Evolutionary conservation across 1,140 invertebrate species (phyloP).

Genomic region (Drosophila mauritiana): DNA sequence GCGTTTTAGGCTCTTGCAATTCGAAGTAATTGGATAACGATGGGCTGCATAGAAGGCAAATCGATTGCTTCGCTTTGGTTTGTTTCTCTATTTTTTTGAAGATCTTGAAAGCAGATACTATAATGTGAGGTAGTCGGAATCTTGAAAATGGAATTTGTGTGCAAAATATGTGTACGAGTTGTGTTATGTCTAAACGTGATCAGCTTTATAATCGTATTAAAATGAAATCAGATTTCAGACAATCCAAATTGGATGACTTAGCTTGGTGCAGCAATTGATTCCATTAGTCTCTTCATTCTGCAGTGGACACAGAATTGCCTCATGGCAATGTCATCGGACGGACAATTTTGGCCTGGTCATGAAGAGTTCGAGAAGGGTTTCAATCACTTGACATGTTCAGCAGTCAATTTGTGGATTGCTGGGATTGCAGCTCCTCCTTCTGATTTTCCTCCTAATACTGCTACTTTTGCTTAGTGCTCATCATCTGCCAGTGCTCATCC

Average conservation of each 20-base stretch:
- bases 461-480: conserved; percentile 42
- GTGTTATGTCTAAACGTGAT: not conserved
- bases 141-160: not conserved
- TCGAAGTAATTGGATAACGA: conserved; percentile 20
- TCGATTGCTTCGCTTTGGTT: not conserved
- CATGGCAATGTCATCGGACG: conserved; percentile 2
- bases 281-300: conserved; percentile 24
- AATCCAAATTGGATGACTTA: conserved; percentile 6
- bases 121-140: too few relatives aligned
- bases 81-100: not conserved
- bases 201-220: not conserved
- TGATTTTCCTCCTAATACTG: conserved; percentile 22
- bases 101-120: too few relatives aligned
- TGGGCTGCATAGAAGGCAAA: not conserved
- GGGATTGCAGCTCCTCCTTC: conserved; percentile 11
- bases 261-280: conserved; percentile 13
- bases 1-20: conserved; percentile 13
- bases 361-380: conserved; percentile 9
- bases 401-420: conserved; percentile 48
- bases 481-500: conserved; percentile 10
- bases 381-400: conserved; percentile 53
- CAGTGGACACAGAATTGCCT: conserved; percentile 1
- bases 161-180: not conserved
- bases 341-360: conserved; percentile 6
- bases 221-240: not conserved